Conservation (phyloP, 1,140 invertebrate genomes). For the Leptopilina clavipes region DNA sequence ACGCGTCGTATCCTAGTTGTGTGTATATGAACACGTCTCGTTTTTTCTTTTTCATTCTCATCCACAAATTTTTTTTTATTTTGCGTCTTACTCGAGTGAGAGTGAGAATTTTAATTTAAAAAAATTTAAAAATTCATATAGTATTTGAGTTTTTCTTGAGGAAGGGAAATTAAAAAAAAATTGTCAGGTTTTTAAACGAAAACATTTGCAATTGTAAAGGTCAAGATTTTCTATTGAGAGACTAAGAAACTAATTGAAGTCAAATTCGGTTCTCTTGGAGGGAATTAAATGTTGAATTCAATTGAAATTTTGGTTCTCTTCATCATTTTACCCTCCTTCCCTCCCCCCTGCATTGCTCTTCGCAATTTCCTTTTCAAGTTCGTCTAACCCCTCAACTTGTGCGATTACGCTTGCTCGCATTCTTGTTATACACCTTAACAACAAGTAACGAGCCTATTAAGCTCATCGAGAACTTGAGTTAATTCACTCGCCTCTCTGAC, state of each 20-base stretch:
- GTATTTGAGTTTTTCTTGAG: too few species aligned
- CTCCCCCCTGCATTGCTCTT: too few species aligned
- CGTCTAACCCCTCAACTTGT: not conserved
- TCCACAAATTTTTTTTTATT: not conserved
- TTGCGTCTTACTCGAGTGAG: conserved; percentile 1
- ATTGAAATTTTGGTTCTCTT: conserved; percentile 9
- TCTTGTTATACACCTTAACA: conserved; percentile 33
- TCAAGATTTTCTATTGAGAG: too few species aligned
- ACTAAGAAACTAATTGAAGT: conserved; percentile 1
- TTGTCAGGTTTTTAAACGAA: too few species aligned
- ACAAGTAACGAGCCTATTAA: conserved; percentile 32
- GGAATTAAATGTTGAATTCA: not conserved
- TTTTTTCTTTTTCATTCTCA: conserved; percentile 7
- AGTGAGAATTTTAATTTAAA: conserved; percentile 28
- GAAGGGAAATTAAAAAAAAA: too few species aligned
- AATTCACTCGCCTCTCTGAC: conserved; percentile 16
- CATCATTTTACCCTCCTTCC: not conserved
- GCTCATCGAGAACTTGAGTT: conserved; percentile 22
- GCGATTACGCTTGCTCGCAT: conserved; percentile 26
- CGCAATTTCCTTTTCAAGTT: not conserved
- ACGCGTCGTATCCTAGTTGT: conserved; percentile 22
- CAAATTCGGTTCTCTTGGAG: not conserved
- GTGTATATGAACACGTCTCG: conserved; percentile 7
- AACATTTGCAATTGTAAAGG: too few species aligned
- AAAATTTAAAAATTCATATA: too few species aligned